Evolutionary conservation across 2,113 vertebrate species (phyloP).

Genomic region (Lagopus muta): DNA sequence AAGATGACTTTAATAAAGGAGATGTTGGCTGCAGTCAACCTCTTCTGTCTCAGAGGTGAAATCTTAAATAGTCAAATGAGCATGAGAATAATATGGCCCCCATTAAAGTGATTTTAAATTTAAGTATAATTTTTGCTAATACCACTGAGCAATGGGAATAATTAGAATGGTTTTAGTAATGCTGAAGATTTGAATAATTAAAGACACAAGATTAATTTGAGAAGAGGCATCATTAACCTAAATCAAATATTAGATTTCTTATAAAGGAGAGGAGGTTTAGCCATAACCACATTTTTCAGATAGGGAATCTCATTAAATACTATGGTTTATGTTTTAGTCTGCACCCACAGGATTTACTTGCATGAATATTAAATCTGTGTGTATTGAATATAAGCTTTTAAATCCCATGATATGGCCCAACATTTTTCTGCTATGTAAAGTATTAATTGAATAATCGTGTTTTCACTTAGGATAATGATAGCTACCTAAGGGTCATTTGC

Average conservation of each 20-base stretch:
- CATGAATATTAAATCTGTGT: constrained; percentile 69
- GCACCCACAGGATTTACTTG: constrained; percentile 63
- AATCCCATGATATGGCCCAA: constrained; percentile 31
- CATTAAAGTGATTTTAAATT: constrained; percentile 78
- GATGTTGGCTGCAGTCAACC: constrained; percentile 55
- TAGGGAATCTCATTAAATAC: constrained; percentile 64
- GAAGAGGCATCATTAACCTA: constrained; percentile 76
- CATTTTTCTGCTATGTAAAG: constrained; percentile 48
- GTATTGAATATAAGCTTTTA: constrained; percentile 60
- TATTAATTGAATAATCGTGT: constrained; percentile 62
- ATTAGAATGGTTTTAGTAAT: constrained; percentile 76
- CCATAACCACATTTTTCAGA: constrained; percentile 48
- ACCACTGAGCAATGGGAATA: constrained; percentile 74
- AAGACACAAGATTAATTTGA: constrained; percentile 78
- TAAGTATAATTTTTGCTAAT: constrained; percentile 78
- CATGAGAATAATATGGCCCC: constrained; percentile 58
- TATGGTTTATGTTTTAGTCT: constrained; percentile 53
- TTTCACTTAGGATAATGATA: constrained; percentile 33
- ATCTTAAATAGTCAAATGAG: constrained; percentile 71
- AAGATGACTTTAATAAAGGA: constrained; percentile 70
- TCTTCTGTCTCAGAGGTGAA: constrained; percentile 70
- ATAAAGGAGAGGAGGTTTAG: constrained; percentile 39
- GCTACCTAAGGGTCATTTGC: constrained; percentile 34
- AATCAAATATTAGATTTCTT: constrained; percentile 78
- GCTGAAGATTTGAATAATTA: constrained; percentile 79